Conservation (phyloP, 1,140 invertebrate species). For the Lepidurus arcticus region DNA sequence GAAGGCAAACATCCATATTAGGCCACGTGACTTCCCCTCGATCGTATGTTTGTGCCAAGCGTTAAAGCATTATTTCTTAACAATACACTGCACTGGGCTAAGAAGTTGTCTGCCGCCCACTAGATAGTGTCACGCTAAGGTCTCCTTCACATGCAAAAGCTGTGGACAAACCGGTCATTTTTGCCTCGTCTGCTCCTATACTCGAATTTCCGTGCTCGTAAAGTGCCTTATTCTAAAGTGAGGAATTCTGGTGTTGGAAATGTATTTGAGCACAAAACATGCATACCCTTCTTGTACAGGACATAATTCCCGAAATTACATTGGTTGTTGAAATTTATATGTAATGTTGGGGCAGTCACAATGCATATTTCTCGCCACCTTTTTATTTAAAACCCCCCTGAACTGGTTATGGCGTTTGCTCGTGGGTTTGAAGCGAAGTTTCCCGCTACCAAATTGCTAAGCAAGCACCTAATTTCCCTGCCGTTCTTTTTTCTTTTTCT, state of each 20-base stretch:
- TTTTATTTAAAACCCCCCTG: neutral
- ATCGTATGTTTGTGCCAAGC: neutral
- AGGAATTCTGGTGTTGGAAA: conserved; percentile 4
- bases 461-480: neutral
- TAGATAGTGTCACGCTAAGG: neutral
- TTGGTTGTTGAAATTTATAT: neutral
- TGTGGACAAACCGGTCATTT: neutral
- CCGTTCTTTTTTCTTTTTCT: neutral
- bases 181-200: neutral
- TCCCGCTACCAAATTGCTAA: neutral
- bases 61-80: neutral
- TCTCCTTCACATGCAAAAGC: neutral
- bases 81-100: neutral
- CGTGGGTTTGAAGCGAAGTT: neutral
- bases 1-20: neutral
- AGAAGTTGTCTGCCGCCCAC: neutral
- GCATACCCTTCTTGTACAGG: neutral
- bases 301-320: neutral
- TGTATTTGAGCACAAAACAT: conserved; percentile 22
- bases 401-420: neutral
- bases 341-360: neutral
- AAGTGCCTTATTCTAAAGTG: neutral
- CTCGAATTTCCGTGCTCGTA: neutral
- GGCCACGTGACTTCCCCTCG: neutral
- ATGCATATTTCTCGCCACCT: neutral